Percentiles rank a stretch among this genome's conserved stretches.
Evolutionary conservation across 2,113 vertebrate genomes (phyloP).

Genomic region (Leptodactylus fuscus): DNA sequence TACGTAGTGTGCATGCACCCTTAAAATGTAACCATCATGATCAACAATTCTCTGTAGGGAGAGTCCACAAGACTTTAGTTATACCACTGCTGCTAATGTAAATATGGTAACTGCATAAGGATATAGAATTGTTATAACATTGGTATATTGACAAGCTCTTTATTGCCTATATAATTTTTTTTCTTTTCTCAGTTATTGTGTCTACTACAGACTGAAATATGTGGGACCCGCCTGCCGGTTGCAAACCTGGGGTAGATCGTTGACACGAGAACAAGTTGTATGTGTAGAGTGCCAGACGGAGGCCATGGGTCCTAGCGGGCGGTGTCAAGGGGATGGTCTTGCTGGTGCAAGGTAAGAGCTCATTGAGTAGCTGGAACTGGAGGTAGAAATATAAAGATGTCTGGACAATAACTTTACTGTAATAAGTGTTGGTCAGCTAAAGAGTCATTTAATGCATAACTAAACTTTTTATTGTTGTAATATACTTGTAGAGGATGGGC

Average conservation of each 20-base stretch:
- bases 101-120: neutral
- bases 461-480: too few species aligned
- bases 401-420: neutral
- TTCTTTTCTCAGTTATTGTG: slow-evolving; percentile 74
- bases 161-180: neutral
- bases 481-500: too few species aligned
- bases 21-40: too few species aligned
- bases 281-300: slow-evolving; percentile 79
- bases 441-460: too few species aligned
- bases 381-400: neutral
- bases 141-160: neutral
- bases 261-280: slow-evolving; percentile 73
- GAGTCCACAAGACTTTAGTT: too few species aligned
- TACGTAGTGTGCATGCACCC: too few species aligned
- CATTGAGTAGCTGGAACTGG: neutral
- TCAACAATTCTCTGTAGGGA: too few species aligned
- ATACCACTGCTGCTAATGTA: too few species aligned
- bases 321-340: slow-evolving; percentile 77
- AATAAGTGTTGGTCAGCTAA: neutral
- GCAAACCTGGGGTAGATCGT: slow-evolving; percentile 75
- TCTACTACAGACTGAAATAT: slow-evolving; percentile 80
- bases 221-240: slow-evolving; percentile 72
- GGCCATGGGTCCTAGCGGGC: slow-evolving; percentile 66
- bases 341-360: slow-evolving; percentile 73
- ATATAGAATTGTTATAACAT: neutral